These are phyloP conservation scores for Echeneis naucrates DNA, from an alignment of 2,797 vertebrate genomes.

Conservation along the genomic window DNA sequence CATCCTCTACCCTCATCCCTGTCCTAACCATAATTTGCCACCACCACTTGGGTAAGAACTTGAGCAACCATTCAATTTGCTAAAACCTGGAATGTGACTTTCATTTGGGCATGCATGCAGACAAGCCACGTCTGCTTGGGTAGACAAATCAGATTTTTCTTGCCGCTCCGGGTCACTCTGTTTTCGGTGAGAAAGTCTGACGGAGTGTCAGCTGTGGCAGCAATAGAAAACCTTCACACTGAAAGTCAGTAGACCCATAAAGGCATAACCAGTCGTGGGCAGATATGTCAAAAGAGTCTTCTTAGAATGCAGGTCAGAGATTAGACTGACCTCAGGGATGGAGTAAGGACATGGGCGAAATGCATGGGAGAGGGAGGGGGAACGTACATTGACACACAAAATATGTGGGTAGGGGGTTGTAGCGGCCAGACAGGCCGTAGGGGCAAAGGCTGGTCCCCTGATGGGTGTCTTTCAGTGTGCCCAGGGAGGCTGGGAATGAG, in stretches of 20 bases:
- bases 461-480: conserved; percentile 73
- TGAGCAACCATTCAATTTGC: conserved; percentile 50
- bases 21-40: conserved; percentile 26
- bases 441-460: conserved; percentile 72
- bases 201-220: conserved; percentile 60
- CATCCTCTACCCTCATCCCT: conserved; percentile 3
- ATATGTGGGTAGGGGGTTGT: conserved; percentile 48
- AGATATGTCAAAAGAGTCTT: conserved; percentile 64
- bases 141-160: conserved; percentile 60
- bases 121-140: conserved; percentile 23
- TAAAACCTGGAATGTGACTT: conserved; percentile 53
- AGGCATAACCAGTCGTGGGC: conserved; percentile 57
- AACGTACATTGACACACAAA: not conserved
- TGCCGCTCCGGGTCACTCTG: conserved; percentile 42
- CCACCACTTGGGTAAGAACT: conserved; percentile 24
- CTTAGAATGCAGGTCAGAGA: conserved; percentile 72
- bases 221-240: conserved; percentile 52
- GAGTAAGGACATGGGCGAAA: conserved; percentile 48
- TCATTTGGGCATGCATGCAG: conserved; percentile 34
- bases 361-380: conserved; percentile 2
- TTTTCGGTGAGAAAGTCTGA: conserved; percentile 65
- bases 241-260: conserved; percentile 49
- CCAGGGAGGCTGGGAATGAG: conserved; percentile 63
- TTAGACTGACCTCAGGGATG: conserved; percentile 66
- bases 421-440: conserved; percentile 55